These are phyloP conservation scores for Entomobrya proxima DNA, from an alignment of 2,888 invertebrate species.

Conservation along the genomic window DNA sequence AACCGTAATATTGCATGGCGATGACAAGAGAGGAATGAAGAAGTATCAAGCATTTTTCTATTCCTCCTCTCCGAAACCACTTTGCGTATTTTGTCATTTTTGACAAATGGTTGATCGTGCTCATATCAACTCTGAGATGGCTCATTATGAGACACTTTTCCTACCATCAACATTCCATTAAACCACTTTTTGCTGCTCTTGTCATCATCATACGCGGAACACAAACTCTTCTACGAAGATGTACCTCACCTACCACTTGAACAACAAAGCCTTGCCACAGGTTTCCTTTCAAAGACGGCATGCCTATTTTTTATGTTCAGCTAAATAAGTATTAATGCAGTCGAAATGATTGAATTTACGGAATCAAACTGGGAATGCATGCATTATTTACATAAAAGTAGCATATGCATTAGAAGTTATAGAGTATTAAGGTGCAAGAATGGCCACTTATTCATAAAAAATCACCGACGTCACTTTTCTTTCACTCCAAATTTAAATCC, in stretches of 20 bases:
- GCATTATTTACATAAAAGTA: too few relatives aligned
- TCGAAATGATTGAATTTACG: too few relatives aligned
- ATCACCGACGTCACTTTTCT: slow-evolving; percentile 14
- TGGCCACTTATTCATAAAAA: too few relatives aligned
- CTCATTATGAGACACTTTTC: slow-evolving; percentile 63
- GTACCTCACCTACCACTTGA: slow-evolving; percentile 10
- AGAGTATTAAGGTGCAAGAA: too few relatives aligned
- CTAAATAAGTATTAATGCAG: too few relatives aligned
- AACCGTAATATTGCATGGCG: background rate
- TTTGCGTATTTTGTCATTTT: slow-evolving; percentile 60
- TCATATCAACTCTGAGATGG: slow-evolving; percentile 61
- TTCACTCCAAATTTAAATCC: slow-evolving; percentile 49
- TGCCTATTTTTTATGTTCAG: background rate
- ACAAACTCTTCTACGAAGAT: background rate
- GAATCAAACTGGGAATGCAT: too few relatives aligned
- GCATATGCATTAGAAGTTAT: too few relatives aligned
- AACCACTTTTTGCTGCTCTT: slow-evolving; percentile 2
- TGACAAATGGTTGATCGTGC: slow-evolving; percentile 68
- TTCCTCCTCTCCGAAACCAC: background rate
- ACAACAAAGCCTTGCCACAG: background rate
- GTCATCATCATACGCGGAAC: background rate
- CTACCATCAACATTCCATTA: slow-evolving; percentile 59
- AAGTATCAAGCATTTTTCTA: background rate
- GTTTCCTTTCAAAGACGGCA: background rate
- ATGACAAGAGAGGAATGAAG: background rate